phyloP scores from a whole-genome alignment of 1,140 invertebrate species.

The Brachionus plicatilis region DNA sequence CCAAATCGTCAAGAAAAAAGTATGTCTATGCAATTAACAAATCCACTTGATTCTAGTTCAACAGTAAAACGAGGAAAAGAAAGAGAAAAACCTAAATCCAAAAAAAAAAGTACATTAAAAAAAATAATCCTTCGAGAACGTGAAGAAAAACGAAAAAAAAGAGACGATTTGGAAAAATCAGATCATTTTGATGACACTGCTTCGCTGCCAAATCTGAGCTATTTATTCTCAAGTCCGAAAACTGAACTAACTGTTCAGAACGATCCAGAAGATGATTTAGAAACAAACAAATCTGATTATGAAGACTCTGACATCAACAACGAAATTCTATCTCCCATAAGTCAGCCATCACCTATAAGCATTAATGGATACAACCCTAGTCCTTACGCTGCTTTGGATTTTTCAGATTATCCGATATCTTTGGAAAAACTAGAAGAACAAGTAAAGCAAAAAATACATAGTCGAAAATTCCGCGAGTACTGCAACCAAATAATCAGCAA shows the following conservation, averaged over 20 bases:
- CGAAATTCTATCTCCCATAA: conserved; percentile 42
- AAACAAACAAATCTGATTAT: not conserved
- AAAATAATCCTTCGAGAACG: conserved; percentile 55
- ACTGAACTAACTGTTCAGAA: too few species aligned
- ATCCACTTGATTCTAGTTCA: conserved; percentile 21
- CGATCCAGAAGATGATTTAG: not conserved
- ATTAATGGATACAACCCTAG: conserved; percentile 41
- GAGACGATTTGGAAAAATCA: not conserved
- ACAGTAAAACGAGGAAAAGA: conserved; percentile 53
- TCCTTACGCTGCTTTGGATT: conserved; percentile 41
- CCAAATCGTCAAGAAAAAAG: not conserved
- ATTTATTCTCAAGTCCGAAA: not conserved
- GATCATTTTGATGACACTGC: not conserved
- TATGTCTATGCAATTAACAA: not conserved
- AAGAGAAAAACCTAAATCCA: conserved; percentile 51
- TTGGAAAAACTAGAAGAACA: conserved; percentile 41
- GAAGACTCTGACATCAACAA: conserved; percentile 42
- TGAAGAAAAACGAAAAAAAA: conserved; percentile 50
- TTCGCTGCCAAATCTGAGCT: not conserved
- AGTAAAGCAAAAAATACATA: conserved; percentile 39
- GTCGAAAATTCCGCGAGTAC: conserved; percentile 45
- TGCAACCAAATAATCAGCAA: conserved; percentile 56
- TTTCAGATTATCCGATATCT: conserved; percentile 29
- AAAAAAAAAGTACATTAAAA: conserved; percentile 55
- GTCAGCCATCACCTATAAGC: conserved; percentile 14